Evolutionary conservation across 2,113 vertebrate species (phyloP), one percentile per base, ranked within the genome.

Genomic region (Variabilichromis moorii): DNA sequence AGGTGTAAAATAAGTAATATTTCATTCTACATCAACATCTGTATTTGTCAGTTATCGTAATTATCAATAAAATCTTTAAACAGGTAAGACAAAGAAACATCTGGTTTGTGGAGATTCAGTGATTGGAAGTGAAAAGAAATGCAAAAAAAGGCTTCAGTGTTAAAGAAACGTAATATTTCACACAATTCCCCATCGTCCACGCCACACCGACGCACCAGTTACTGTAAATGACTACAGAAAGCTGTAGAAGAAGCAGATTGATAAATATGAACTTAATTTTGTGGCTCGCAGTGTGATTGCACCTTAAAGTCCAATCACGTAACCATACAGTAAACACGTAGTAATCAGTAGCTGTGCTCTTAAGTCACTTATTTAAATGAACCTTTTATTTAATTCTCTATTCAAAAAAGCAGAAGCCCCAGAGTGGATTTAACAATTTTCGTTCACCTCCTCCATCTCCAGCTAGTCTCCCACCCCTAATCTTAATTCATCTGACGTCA

Each of bases 381-480:
- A 50, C 6, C 2, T 78, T 78, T 31, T 47, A 31, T 50, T 50
- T 78, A 78, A 31, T 13, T n/a, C 26, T 50, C 28, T 9, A 5
- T 66, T 66, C 28, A 47, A 13, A 66, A 81, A 51, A 86, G 54
- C 10, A 61, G 71, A 68, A 90, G 42, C 4, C 55, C 31, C 54
- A 31, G 86, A 80, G 84, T 82, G 81, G 53, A 91, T 92, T 92
- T 88, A 91, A 90, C 87, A 2, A n/a, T 89, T 86, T 93, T 66
- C 16, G 21, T 87, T 89, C 89, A 92, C 79, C 73, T 91, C 81
- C 79, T 89, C 84, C 86, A 92, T 91, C 90, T 91, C 85, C 87
- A 91, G 85, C 82, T 90, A 88, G 87, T 82, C 66, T 80, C 17
- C 88, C 89, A 88, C 85, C 50, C 84, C 82, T 93, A 95, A 93